Base-by-base conservation (phyloP, 2,888 invertebrate genomes). In the Cheilosia grossa region DNA sequence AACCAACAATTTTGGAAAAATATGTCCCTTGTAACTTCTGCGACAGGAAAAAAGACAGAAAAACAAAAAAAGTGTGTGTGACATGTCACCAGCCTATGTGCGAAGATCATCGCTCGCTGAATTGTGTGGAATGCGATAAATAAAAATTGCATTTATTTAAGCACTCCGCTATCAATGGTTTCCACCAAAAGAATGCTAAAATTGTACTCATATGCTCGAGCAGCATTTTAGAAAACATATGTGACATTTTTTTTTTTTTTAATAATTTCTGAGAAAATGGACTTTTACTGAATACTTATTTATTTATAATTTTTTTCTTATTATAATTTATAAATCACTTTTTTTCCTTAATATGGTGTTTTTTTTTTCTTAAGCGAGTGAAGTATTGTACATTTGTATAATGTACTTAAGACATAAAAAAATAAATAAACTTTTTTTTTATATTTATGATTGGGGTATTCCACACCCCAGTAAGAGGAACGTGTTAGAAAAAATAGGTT, bases 401-500 rank as follows among this genome's bases (percentile, higher is more conserved):
- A 33, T 24, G 37, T 51, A 64, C 5, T 49, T 63, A 49, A 63
- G 49, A 63, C 19, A 63, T 63, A 47, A 27, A 27, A 27, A 5
- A 27, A 27, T 27, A 27, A 27, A 27, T 5, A 27, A 63, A 63
- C 6, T 27, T 63, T 27, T 47, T 47, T 47, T 51, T n/a, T 21
- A 27, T 64, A 51, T 30, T 64, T 51, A 51, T 64, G 49, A 51
- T 64, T n/a, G 49, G 64, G 64, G 64, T 64, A 64, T 64, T 10
- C 37, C 64, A 64, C 49, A 64, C 64, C 49, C 51, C 51, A 51
- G 51, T 64, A 49, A 47, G 64, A 64, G 64, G 63, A 47, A 44
- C 17, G 44, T 21, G 61, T 61, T 24, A 61, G 63, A 63, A 63
- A 63, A 63, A 27, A 49, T 63, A 63, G 30, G 64, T 64, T 33